These are phyloP conservation scores for Onychomys arenicola DNA, from an alignment of 2,797 vertebrate genomes.

Conservation along the genomic window DNA sequence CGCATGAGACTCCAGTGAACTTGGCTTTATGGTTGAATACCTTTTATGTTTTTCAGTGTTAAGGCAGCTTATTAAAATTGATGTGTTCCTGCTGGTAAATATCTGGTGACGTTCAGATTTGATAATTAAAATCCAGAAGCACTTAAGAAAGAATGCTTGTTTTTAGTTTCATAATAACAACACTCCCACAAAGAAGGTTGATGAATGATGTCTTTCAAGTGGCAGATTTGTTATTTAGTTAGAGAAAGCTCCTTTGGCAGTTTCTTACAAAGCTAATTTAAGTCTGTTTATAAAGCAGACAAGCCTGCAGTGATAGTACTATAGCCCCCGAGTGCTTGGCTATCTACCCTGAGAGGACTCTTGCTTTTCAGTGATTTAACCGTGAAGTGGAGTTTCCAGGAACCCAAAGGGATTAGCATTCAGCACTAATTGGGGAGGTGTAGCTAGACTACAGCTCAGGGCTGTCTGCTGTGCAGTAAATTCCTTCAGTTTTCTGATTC, in stretches of 20 bases:
- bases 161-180: conserved; percentile 79
- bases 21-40: conserved; percentile 69
- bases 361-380: conserved; percentile 57
- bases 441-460: conserved; percentile 14
- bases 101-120: conserved; percentile 79
- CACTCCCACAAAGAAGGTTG: conserved; percentile 76
- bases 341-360: conserved; percentile 53
- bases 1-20: conserved; percentile 58
- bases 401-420: conserved; percentile 57
- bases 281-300: conserved; percentile 78
- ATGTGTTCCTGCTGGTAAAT: conserved; percentile 76
- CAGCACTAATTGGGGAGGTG: conserved; percentile 46
- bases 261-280: conserved; percentile 79
- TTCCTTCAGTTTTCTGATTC: conserved; percentile 43
- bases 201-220: conserved; percentile 82
- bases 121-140: conserved; percentile 83
- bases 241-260: conserved; percentile 76
- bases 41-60: conserved; percentile 74
- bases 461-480: conserved; percentile 35
- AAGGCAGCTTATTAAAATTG: conserved; percentile 82
- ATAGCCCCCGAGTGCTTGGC: conserved; percentile 68
- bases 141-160: conserved; percentile 76
- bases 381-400: conserved; percentile 39
- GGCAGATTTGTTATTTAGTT: conserved; percentile 80
- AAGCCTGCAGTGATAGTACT: conserved; percentile 60